Conservation (phyloP, 2,113 vertebrate genomes). For the Odontesthes bonariensis region DNA sequence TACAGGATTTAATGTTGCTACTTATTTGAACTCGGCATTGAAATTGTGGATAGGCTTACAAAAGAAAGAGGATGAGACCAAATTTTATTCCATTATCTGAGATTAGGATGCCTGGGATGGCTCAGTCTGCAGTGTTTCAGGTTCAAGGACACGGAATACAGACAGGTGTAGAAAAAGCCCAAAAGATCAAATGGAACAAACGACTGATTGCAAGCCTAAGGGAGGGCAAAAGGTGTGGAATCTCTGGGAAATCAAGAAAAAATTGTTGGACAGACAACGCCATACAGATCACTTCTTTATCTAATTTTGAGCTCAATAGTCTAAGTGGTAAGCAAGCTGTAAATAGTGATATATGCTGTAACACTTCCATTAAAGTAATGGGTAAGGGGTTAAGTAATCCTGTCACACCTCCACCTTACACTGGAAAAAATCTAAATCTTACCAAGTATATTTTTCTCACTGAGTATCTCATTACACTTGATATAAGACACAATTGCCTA, state of each 20-base stretch:
- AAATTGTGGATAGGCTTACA: constrained; percentile 17
- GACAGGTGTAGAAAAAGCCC: constrained; percentile 2
- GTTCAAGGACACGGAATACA: constrained; percentile 52
- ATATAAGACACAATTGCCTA: no score
- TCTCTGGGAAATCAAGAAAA: constrained; percentile 1
- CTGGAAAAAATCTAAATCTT: no score
- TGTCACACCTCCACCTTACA: no score
- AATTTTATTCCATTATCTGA: constrained; percentile 58
- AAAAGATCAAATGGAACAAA: constrained; percentile 13
- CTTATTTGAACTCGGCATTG: constrained; percentile 46
- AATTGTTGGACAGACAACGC: background rate
- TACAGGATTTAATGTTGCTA: constrained; percentile 42
- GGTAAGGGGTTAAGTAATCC: no score
- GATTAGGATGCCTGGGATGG: constrained; percentile 47
- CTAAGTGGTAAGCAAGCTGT: no score
- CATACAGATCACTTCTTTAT: background rate
- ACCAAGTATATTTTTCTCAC: no score
- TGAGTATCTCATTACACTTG: no score
- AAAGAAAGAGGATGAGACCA: constrained; percentile 46
- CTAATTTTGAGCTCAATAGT: background rate
- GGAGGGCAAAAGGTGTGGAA: constrained; percentile 21
- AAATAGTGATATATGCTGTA: no score
- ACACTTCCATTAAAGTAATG: no score
- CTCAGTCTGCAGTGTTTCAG: constrained; percentile 15
- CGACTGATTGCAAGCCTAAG: constrained; percentile 12